Base-by-base conservation (phyloP, 2,113 vertebrate genomes). In the Poeciliopsis prolifica region DNA sequence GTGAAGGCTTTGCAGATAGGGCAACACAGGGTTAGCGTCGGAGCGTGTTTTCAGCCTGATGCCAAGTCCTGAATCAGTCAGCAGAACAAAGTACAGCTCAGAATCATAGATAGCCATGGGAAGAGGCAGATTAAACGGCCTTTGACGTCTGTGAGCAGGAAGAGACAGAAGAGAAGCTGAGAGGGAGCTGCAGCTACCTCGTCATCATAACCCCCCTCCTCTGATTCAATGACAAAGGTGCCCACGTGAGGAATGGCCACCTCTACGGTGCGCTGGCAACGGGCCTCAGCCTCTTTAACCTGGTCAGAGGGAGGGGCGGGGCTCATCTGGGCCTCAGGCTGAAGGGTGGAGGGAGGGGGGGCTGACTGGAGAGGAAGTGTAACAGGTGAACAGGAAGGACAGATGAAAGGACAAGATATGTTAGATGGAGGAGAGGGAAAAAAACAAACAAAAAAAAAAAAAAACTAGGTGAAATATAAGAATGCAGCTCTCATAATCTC, bases 151-250 rank as follows among this genome's bases (percentile, higher is more conserved):
- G 73, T 74, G 33, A 68, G 72, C 68, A 79, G 61, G 69, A 58
- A 48, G 65, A 7, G 54, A 58, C 51, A 10, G 51, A 37, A 51
- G 37, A 63, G 5, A 42, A 51, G 8, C 29, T 62, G 60, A 30
- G 58, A 40, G 60, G 30, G 76, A 37, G 51, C 48, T n/a, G 88
- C 67, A 40, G 83, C 95, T 99, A 99, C 97, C 98, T 99, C 96
- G 35, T 99, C 97, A 90, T 99, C 97, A 93, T 98, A 98, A 91
- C 97, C 97, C 94, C 96, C 96, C 94, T 97, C 96, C 93, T 97
- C 95, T 93, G 96, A 95, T 93, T 97, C 95, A 95, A 97, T 95
- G 91, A 98, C 94, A 94, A 97, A 97, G 88, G 96, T 97, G 91
- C 96, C 97, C 95, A 98, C 92, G 82, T 96, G 95, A 84, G 97